Evolutionary conservation across 2,888 invertebrate genomes (phyloP).

Genomic region (Schrankia costaestrigalis): DNA sequence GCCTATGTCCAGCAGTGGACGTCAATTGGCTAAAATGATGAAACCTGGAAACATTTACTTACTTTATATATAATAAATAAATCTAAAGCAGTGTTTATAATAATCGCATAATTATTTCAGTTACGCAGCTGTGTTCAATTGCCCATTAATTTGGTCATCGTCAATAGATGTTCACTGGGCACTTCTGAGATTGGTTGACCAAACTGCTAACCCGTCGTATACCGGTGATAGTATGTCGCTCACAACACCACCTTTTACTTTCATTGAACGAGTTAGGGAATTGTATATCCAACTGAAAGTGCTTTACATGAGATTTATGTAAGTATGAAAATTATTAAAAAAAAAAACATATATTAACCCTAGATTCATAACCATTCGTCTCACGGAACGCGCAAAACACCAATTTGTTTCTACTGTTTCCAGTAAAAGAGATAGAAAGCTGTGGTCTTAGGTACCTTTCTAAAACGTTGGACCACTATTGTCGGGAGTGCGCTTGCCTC

Average conservation of each 20-base stretch:
- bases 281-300: conserved; percentile 11
- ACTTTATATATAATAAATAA: not conserved
- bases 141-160: conserved; percentile 5
- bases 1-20: no score
- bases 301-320: conserved; percentile 8
- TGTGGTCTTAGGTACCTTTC: no score
- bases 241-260: conserved; percentile 22
- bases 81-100: no score
- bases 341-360: not conserved
- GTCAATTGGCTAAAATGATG: no score
- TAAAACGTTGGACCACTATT: no score
- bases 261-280: conserved; percentile 14
- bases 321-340: not conserved
- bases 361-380: no score
- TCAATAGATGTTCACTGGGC: conserved; percentile 27
- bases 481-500: no score
- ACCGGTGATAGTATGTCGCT: conserved; percentile 9
- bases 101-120: conserved; percentile 1
- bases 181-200: conserved; percentile 33
- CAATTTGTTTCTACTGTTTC: no score
- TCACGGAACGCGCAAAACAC: no score
- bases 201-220: conserved; percentile 36
- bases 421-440: no score
- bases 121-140: conserved; percentile 3
- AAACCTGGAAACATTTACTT: no score